Evolutionary conservation across 2,113 vertebrate genomes (phyloP).

Genomic region (Gobio gobio): DNA sequence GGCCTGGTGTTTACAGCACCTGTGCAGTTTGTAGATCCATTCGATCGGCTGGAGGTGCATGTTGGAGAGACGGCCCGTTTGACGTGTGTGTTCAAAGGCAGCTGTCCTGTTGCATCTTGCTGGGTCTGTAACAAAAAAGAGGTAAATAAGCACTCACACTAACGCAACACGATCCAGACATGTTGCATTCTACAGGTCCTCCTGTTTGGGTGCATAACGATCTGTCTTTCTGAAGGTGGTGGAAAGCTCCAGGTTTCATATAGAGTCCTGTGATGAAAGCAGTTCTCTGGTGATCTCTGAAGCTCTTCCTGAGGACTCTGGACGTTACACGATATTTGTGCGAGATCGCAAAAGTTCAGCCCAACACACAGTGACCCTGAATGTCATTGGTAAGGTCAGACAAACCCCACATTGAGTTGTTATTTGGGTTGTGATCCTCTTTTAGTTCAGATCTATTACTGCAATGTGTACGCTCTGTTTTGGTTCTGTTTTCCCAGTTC

Average conservation of each 20-base stretch:
- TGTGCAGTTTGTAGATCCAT: slow-evolving; percentile 68
- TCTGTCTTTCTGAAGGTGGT: slow-evolving; percentile 62
- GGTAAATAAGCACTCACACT: slow-evolving; percentile 58
- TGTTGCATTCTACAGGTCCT: not conserved
- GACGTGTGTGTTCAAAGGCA: slow-evolving; percentile 69
- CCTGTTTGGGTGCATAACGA: not conserved
- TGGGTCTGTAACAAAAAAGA: slow-evolving; percentile 79
- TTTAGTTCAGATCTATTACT: no score
- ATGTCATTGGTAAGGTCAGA: slow-evolving; percentile 73
- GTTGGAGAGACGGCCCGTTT: slow-evolving; percentile 68
- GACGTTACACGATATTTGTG: slow-evolving; percentile 72
- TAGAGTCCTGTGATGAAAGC: slow-evolving; percentile 66
- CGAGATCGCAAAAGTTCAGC: slow-evolving; percentile 71
- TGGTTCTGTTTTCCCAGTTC: no score
- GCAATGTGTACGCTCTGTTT: no score
- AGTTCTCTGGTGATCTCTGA: slow-evolving; percentile 72
- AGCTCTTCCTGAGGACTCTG: slow-evolving; percentile 68
- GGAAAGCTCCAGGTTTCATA: slow-evolving; percentile 66
- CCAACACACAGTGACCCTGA: slow-evolving; percentile 73
- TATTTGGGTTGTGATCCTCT: not conserved
- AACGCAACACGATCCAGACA: not conserved
- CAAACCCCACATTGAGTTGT: no score
- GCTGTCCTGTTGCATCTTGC: slow-evolving; percentile 73
- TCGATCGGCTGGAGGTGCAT: slow-evolving; percentile 67
- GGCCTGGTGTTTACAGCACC: slow-evolving; percentile 57